phyloP scores from a whole-genome alignment of 2,113 vertebrate genomes.

The Numenius arquata region DNA sequence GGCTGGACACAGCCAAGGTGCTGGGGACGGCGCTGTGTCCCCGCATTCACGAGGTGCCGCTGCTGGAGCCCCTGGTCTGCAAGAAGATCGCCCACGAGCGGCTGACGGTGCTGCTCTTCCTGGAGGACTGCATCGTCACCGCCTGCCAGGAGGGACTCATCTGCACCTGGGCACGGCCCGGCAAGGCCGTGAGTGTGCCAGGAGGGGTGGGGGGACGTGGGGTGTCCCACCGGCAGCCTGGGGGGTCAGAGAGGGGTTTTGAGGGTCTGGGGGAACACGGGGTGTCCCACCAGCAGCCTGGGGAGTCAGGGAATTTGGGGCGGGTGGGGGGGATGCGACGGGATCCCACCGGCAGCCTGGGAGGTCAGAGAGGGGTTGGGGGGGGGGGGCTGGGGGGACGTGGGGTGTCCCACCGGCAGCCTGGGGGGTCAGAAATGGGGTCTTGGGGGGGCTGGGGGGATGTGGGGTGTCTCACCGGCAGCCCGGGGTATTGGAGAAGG shows the following conservation, averaged over 20 bases:
- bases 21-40: slow-evolving; percentile 89
- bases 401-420: not conserved
- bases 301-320: too few relatives aligned
- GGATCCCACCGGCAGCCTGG: too few relatives aligned
- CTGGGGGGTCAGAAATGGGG: too few relatives aligned
- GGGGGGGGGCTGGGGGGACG: not conserved
- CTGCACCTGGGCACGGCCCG: slow-evolving; percentile 90
- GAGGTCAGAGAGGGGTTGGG: too few relatives aligned
- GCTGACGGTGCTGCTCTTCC: slow-evolving; percentile 89
- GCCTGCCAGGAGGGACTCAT: slow-evolving; percentile 93
- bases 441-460: too few relatives aligned
- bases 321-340: too few relatives aligned
- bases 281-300: too few relatives aligned
- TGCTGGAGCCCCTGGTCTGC: slow-evolving; percentile 91
- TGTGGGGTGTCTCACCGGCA: too few relatives aligned
- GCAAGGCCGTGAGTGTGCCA: slow-evolving; percentile 78
- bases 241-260: too few relatives aligned
- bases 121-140: slow-evolving; percentile 93
- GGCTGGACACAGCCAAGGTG: slow-evolving; percentile 84
- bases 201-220: not conserved
- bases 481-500: too few relatives aligned
- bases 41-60: slow-evolving; percentile 88
- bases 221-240: not conserved
- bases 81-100: slow-evolving; percentile 93
- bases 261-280: too few relatives aligned